Evolutionary conservation across 1,140 invertebrate genomes (phyloP), one percentile per base, ranked within the genome.

Genomic region (Calosoma granatense): DNA sequence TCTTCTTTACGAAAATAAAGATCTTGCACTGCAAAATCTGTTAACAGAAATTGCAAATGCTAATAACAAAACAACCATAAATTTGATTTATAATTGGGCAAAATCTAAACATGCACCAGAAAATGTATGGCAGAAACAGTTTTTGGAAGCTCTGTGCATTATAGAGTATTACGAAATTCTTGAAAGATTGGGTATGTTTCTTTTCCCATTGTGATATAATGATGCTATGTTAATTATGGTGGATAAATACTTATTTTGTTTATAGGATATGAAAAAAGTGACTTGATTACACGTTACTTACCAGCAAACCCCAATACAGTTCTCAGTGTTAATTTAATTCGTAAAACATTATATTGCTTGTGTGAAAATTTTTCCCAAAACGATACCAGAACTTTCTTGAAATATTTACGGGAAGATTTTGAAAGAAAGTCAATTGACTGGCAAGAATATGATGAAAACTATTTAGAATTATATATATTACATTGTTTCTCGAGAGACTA

Each of bases 161-260:
- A 64, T 67, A 20, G 64, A 67, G 57, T 65, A 67, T 56, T 69
- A 64, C 54, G 17, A 59, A 57, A 39, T 61, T 17, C 22, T 69
- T 17, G 59, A 43, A 43, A 51, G 55, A 20, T 60, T 65, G 47
- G 60, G 62, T 61, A 56, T 57, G 43, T 56, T 14, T 52, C 11
- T 20, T 43, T 20, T 22, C 11, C 20, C 56, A 41, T 43, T 43
- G 47, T 56, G 14, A 61, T 21, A 23, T 51, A 53, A 20, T 20
- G 19, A 20, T 20, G 9, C 22, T 22, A 11, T 53, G 15, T 9
- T 20, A 21, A 17, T 20, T 47, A 12, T 11, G 17, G 41, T 17
- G 6, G 15, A 47, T 47, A 47, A n/a, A 41, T 60, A 30, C 11
- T 6, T 22, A 55, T 57, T 14, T 47, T 36, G 17, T 56, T 65